Evolutionary conservation across 2,113 vertebrate species (phyloP), one percentile per base, ranked within the genome.

Genomic region (Podarcis cretensis): DNA sequence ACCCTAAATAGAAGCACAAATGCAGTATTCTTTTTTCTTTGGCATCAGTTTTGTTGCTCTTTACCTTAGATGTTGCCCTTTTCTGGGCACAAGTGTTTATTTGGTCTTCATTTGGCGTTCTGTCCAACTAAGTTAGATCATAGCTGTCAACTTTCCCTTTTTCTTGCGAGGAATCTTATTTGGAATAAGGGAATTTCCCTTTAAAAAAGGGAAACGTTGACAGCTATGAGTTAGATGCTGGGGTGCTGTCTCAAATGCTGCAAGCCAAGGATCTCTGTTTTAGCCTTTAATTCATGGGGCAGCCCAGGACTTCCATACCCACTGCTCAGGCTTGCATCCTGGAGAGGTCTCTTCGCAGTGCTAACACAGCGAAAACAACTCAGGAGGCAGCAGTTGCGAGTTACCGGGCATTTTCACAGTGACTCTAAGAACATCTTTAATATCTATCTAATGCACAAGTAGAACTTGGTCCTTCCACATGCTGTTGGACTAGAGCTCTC

Each of bases 191-290:
- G 43, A 43, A 43, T 43, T 43, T 43, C 43, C 6, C 43, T 43
- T 43, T 43, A 1, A 43, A 43, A 8, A 43, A 43, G 6, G 43
- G 43, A 43, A 43, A 43, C 43, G 1, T 43, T 43, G 43, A 43
- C 43, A 43, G 43, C 43, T 43, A 43, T 43, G 6, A 74, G 35
- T 63, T 74, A 63, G 59, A 37, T 40, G 18, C 35, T 76, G 80
- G 83, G 35, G 35, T 20, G 0, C 14, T 76, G 16, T 73, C 57
- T 57, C 69, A 82, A 21, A 74, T 66, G 48, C 40, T 76, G 21
- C 3, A 0, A 0, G 0, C 0, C 0, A 37, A 59, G 13, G 30
- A 12, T 32, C 30, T 40, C 3, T 13, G 25, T 74, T 63, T 35
- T 40, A 40, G 48, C 54, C 4, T 1, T 10, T 1, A 0, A 27